Conservation (phyloP, 2,797 vertebrate species). For the Rhinichthys osculus region DNA sequence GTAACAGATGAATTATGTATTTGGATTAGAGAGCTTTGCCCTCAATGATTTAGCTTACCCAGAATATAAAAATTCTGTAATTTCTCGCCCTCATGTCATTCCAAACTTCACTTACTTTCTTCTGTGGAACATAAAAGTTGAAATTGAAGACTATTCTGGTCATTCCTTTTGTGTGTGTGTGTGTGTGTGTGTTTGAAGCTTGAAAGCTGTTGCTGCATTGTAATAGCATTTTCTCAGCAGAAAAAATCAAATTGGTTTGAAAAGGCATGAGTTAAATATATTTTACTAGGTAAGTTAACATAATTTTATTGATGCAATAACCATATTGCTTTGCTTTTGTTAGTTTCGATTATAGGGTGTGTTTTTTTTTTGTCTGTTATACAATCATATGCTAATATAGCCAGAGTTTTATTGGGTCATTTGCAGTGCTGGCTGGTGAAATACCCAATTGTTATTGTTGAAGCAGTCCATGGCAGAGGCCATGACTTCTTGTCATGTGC, state of each 20-base stretch:
- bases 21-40: conserved; percentile 2
- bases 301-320: not conserved
- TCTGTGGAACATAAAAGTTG: not conserved
- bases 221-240: not conserved
- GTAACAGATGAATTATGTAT: not conserved
- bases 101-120: not conserved
- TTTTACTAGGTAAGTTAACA: not conserved
- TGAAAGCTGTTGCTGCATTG: not conserved
- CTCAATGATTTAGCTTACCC: not conserved
- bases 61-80: not conserved
- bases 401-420: conserved; percentile 12
- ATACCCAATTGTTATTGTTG: conserved; percentile 27
- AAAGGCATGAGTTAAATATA: not conserved
- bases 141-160: not conserved
- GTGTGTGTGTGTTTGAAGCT: not conserved
- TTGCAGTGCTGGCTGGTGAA: conserved; percentile 1
- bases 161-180: not conserved
- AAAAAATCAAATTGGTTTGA: not conserved
- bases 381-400: conserved; percentile 14
- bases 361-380: conserved; percentile 3
- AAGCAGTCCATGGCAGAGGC: conserved; percentile 10
- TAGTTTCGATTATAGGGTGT: not conserved
- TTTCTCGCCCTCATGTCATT: not conserved
- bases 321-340: conserved; percentile 2
- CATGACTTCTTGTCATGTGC: conserved; percentile 39